Evolutionary conservation across 2,113 vertebrate genomes (phyloP).

Genomic region (Phalacrocorax pelagicus): DNA sequence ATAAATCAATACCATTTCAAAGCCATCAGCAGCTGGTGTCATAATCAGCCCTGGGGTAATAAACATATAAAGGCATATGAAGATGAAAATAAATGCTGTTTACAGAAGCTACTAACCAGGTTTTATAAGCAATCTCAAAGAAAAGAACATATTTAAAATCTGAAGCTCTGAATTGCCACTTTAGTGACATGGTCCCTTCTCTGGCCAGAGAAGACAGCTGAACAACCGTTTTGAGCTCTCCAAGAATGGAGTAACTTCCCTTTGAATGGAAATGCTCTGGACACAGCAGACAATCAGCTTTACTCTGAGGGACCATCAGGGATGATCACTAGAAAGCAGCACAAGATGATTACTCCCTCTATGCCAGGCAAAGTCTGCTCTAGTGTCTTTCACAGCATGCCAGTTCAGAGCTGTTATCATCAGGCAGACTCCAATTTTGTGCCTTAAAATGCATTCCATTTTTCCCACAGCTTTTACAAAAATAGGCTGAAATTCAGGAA

Average conservation of each 20-base stretch:
- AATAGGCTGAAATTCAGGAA: not conserved
- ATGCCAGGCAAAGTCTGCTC: not conserved
- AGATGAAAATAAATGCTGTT: not conserved
- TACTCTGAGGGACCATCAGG: conserved; percentile 18
- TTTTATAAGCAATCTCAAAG: not conserved
- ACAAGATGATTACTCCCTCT: conserved; percentile 33
- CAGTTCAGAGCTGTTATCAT: conserved; percentile 21
- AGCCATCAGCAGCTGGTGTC: not conserved
- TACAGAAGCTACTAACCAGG: not conserved
- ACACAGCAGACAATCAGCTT: conserved; percentile 6
- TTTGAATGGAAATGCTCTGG: not conserved
- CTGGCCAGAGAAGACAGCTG: not conserved
- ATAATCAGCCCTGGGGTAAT: not conserved
- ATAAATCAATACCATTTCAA: not conserved
- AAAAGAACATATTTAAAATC: not conserved
- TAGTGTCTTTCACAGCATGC: conserved; percentile 38
- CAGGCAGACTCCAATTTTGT: conserved; percentile 25
- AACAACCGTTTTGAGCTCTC: not conserved
- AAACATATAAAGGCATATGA: not conserved
- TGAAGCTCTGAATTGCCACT: not conserved
- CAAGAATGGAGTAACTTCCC: not conserved
- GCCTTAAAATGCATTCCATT: conserved; percentile 20
- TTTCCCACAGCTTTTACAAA: conserved; percentile 19
- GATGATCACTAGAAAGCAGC: conserved; percentile 41
- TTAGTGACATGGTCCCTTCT: not conserved